Base-by-base conservation (phyloP, 2,113 vertebrate genomes). In the Merops nubicus region DNA sequence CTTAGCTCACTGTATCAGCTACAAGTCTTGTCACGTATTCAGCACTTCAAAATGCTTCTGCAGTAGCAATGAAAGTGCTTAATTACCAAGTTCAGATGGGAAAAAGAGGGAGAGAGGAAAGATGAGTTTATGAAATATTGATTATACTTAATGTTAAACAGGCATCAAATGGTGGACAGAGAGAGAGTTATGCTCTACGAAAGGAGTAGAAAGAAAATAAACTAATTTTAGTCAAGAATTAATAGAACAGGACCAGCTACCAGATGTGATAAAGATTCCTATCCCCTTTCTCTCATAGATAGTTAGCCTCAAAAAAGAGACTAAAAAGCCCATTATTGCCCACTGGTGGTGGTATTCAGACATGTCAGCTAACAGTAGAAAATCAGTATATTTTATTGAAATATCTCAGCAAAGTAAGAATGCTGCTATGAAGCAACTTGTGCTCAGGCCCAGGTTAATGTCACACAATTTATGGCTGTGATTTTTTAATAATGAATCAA, bases 311-410 rank as follows among this genome's bases (percentile, higher is more conserved):
- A 53, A 95, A 81, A 77, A 68, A 16, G 54, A 70, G 56, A 38
- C 83, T 91, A 92, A 90, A 78, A 96, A 70, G 81, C 34, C 81
- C 54, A 15, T 91, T 82, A 67, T 51, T 94, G 95, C 95, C 97
- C 92, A 85, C 95, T 91, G 78, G 83, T 93, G 91, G 93, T 65
- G 23, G 28, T 73, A 73, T 21, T 76, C 50, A 67, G 88, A 65
- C 34, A 93, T 78, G 50, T 18, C 38, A 47, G 5, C 33, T 33
- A 75, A 59, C 9, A 26, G 34, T 4, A 38, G 18, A 75, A 77
- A 85, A 80, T 9, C 22, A 18, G 38, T 56, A 21, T 82, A 78
- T 87, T 67, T 38, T 78, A 33, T 3, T 76, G 53, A 91, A 94
- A 75, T 68, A 59, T 28, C 33, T 59, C 3, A 3, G 40, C 40